A percentile compares a stretch with the other conserved stretches of the same genome.
These are phyloP conservation scores for Tachysurus vachellii DNA, from an alignment of 2,113 vertebrate genomes.

Conservation along the genomic window DNA sequence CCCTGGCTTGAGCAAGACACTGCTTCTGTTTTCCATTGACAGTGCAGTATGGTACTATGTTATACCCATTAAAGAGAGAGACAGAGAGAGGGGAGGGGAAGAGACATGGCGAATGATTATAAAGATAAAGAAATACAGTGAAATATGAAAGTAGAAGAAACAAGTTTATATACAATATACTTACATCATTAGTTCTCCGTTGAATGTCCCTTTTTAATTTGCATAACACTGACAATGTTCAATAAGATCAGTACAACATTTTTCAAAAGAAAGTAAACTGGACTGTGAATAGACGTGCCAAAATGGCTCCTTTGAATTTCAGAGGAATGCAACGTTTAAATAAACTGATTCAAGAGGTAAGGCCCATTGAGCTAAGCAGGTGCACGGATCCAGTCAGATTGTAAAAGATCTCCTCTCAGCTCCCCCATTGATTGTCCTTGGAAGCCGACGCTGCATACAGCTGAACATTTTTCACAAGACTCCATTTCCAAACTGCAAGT, in stretches of 20 bases:
- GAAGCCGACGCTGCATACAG: conserved; percentile 72
- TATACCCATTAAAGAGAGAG: conserved; percentile 48
- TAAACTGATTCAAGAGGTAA: conserved; percentile 72
- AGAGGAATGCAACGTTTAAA: conserved; percentile 69
- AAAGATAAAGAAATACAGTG: conserved; percentile 39
- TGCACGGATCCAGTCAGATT: conserved; percentile 74
- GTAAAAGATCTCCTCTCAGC: conserved; percentile 70
- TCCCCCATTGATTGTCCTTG: conserved; percentile 78
- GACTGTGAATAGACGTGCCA: conserved; percentile 73
- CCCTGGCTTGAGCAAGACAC: conserved; percentile 85
- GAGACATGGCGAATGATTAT: conserved; percentile 41
- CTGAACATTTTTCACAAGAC: conserved; percentile 66
- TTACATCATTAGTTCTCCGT: conserved; percentile 79
- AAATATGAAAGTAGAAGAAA: conserved; percentile 63
- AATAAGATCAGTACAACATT: conserved; percentile 52
- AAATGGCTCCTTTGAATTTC: conserved; percentile 86
- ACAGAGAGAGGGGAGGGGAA: conserved; percentile 34
- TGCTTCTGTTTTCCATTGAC: conserved; percentile 86
- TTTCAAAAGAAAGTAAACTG: conserved; percentile 66
- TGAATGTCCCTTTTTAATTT: conserved; percentile 57
- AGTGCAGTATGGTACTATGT: conserved; percentile 69
- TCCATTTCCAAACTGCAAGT: conserved; percentile 66
- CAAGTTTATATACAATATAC: conserved; percentile 61
- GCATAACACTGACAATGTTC: conserved; percentile 60
- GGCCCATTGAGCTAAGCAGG: conserved; percentile 83